A percentile compares a stretch with the other conserved stretches of the same genome.
phyloP scores from a whole-genome alignment of 1,140 invertebrate species.

The Drosophila ambigua region DNA sequence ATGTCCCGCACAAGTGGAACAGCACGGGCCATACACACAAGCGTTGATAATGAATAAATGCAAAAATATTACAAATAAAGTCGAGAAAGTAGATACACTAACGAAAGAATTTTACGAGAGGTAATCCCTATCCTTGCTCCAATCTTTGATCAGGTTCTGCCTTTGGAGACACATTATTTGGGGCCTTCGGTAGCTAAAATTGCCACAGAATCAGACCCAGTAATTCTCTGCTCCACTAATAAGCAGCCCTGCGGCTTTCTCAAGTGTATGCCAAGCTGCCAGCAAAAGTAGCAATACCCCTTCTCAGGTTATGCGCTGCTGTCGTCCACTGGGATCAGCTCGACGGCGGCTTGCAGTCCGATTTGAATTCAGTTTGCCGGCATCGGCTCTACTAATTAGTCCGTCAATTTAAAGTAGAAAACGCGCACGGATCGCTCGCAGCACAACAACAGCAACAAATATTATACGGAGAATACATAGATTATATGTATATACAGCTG shows the following conservation, averaged over 20 bases:
- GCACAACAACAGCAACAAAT: conserved; percentile 7
- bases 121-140: too few relatives aligned
- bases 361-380: conserved; percentile 60
- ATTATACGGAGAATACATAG: not conserved
- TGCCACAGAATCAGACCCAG: too few relatives aligned
- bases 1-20: conserved; percentile 3
- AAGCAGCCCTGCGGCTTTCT: too few relatives aligned
- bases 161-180: too few relatives aligned
- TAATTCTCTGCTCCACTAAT: too few relatives aligned
- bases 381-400: conserved; percentile 73
- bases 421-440: conserved; percentile 34
- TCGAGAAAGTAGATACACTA: not conserved
- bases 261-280: too few relatives aligned
- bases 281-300: conserved; percentile 14
- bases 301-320: conserved; percentile 17
- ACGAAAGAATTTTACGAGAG: not conserved
- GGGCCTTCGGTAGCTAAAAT: too few relatives aligned
- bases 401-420: conserved; percentile 59
- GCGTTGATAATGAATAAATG: conserved; percentile 52
- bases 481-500: conserved; percentile 8
- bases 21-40: not conserved
- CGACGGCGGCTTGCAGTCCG: conserved; percentile 14
- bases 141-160: too few relatives aligned
- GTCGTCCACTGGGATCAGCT: conserved; percentile 22
- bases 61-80: not conserved